These are phyloP conservation scores for Nomada lathburiana DNA, from an alignment of 2,888 invertebrate species.

Conservation along the genomic window DNA sequence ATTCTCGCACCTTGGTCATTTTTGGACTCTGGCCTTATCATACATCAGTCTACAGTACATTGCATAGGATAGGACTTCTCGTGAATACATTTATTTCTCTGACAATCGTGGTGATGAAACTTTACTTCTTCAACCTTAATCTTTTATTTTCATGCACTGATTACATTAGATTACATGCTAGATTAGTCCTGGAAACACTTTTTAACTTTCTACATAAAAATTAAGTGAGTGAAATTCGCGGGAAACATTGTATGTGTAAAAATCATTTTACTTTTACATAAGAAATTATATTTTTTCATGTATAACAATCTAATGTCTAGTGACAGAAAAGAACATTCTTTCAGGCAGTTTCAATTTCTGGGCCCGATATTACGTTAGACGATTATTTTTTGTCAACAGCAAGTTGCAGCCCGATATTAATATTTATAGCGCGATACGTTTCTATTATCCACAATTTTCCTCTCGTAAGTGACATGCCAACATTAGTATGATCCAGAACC, in stretches of 20 bases:
- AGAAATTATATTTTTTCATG: too few relatives aligned
- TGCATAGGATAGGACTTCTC: not conserved
- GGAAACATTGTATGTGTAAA: too few relatives aligned
- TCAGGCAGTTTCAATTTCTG: not conserved
- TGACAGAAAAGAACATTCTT: not conserved
- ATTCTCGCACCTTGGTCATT: not conserved
- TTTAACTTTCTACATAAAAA: too few relatives aligned
- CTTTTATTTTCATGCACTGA: not conserved
- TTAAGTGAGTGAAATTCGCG: too few relatives aligned
- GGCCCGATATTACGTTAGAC: not conserved
- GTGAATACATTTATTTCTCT: not conserved
- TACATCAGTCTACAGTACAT: not conserved
- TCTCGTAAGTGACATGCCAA: not conserved
- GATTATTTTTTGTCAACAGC: not conserved
- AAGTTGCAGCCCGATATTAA: accelerated
- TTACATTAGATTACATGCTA: too few relatives aligned
- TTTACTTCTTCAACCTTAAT: not conserved
- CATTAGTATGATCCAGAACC: too few relatives aligned
- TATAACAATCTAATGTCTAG: too few relatives aligned
- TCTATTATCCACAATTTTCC: not conserved
- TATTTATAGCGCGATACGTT: not conserved
- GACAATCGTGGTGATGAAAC: not conserved
- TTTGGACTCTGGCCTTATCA: not conserved
- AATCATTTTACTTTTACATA: too few relatives aligned
- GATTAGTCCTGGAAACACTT: too few relatives aligned